Evolutionary conservation across 2,888 invertebrate species (phyloP).

Genomic region (Epicampocera succincta): DNA sequence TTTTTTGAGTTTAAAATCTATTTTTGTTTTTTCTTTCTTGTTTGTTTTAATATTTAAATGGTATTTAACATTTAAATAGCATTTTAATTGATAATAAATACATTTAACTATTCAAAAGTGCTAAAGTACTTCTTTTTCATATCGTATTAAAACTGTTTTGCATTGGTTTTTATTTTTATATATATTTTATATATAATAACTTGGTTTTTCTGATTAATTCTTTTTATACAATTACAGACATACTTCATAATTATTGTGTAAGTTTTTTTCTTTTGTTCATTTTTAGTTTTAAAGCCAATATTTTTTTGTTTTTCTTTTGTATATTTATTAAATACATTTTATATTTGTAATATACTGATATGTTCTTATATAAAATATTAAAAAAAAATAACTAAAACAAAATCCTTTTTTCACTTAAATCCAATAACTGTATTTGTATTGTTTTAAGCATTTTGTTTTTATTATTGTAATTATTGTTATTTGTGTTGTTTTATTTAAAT

Average conservation of each 20-base stretch:
- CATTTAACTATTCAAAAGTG: slow-evolving; percentile 65
- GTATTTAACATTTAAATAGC: slow-evolving; percentile 64
- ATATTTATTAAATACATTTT: slow-evolving; percentile 8
- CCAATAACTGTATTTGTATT: slow-evolving; percentile 4
- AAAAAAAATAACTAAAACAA: slow-evolving; percentile 9
- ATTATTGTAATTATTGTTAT: not conserved
- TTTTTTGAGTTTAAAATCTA: slow-evolving; percentile 14
- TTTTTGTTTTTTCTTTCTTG: slow-evolving; percentile 29
- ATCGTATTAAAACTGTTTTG: not conserved
- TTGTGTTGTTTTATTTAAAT: not conserved
- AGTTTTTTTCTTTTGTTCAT: slow-evolving; percentile 16
- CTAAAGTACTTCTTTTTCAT: slow-evolving; percentile 49
- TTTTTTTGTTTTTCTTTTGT: slow-evolving; percentile 18
- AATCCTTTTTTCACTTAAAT: not conserved
- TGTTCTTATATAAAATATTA: slow-evolving; percentile 45
- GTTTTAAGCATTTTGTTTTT: slow-evolving; percentile 6
- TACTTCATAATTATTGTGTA: slow-evolving; percentile 57
- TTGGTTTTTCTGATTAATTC: slow-evolving; percentile 5
- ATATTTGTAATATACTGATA: slow-evolving; percentile 42
- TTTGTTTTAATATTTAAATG: slow-evolving; percentile 54
- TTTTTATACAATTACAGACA: slow-evolving; percentile 67
- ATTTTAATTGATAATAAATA: slow-evolving; percentile 54
- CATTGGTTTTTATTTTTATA: slow-evolving; percentile 36
- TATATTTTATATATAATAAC: slow-evolving; percentile 18
- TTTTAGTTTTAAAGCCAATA: slow-evolving; percentile 60